Evolutionary conservation across 2,888 invertebrate genomes (phyloP).

Genomic region (Synergus itoensis): DNA sequence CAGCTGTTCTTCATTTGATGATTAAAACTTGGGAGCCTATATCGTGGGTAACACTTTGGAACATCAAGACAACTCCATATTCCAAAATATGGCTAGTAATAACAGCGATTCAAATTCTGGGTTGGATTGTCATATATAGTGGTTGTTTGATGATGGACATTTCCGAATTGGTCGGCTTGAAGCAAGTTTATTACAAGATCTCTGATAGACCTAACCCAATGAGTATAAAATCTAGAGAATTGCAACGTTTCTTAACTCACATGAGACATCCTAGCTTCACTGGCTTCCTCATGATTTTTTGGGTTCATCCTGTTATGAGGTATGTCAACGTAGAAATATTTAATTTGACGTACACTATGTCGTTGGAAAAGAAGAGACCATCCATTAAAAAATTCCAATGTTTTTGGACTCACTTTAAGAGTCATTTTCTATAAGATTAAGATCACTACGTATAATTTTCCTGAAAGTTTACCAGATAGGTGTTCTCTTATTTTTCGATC

Average conservation of each 20-base stretch:
- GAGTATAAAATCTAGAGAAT: slow-evolving; percentile 79
- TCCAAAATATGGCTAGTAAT: slow-evolving; percentile 79
- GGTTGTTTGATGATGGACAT: slow-evolving; percentile 83
- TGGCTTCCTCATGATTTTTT: slow-evolving; percentile 80
- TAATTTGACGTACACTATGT: slow-evolving; percentile 34
- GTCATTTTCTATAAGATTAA: no score
- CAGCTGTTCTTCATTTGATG: slow-evolving; percentile 78
- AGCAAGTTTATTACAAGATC: slow-evolving; percentile 82
- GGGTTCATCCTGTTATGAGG: slow-evolving; percentile 82
- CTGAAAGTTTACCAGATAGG: no score
- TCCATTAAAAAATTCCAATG: no score
- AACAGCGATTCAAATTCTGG: slow-evolving; percentile 78
- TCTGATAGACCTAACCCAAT: slow-evolving; percentile 79
- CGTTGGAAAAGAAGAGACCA: no score
- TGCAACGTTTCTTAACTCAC: slow-evolving; percentile 80
- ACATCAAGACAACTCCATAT: slow-evolving; percentile 78
- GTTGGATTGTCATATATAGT: slow-evolving; percentile 82
- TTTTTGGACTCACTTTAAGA: no score
- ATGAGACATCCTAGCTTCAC: slow-evolving; percentile 84
- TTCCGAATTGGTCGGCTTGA: slow-evolving; percentile 81
- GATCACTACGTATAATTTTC: no score
- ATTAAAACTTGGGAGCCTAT: slow-evolving; percentile 79
- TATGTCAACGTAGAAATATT: slow-evolving; percentile 59
- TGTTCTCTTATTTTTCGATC: no score
- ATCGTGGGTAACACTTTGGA: slow-evolving; percentile 80